Percentiles rank a stretch among this genome's conserved stretches.
Evolutionary conservation across 1,140 invertebrate genomes (phyloP).

Genomic region (Bombus superbus): DNA sequence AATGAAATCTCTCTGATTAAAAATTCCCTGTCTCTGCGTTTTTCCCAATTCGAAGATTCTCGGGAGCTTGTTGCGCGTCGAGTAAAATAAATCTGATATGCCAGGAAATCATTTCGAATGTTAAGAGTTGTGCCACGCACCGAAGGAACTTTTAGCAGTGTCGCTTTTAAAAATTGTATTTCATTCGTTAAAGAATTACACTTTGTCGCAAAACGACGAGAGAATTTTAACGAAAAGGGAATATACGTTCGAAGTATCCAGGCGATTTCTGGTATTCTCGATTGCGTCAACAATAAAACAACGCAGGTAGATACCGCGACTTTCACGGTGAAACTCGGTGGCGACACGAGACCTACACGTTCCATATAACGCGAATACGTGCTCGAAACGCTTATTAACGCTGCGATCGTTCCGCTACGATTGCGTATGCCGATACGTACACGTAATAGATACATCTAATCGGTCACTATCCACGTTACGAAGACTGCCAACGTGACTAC

Average conservation of each 20-base stretch:
- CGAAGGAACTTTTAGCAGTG: neutral
- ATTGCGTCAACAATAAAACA: constrained; percentile 18
- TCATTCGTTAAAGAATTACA: neutral
- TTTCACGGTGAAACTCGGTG: constrained; percentile 21
- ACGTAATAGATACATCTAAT: constrained; percentile 62
- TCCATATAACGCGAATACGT: constrained; percentile 16
- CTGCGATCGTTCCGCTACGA: constrained; percentile 7
- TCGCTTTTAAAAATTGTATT: no score
- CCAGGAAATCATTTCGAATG: neutral
- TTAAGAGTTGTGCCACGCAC: neutral
- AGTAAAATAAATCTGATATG: neutral
- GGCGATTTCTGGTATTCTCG: neutral
- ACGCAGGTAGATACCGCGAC: neutral
- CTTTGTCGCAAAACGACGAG: neutral
- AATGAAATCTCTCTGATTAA: no score
- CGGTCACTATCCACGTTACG: constrained; percentile 61
- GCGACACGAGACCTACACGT: constrained; percentile 19
- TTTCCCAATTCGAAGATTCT: no score
- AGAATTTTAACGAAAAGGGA: neutral
- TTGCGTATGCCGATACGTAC: constrained; percentile 28
- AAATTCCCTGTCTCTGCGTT: no score
- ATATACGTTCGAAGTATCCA: neutral
- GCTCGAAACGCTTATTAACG: constrained; percentile 24
- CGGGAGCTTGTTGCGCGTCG: no score
- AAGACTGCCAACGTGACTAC: constrained; percentile 60